Evolutionary conservation across 2,888 invertebrate genomes (phyloP), one percentile per base, ranked within the genome.

Genomic region (Drosophila stalkeri): DNA sequence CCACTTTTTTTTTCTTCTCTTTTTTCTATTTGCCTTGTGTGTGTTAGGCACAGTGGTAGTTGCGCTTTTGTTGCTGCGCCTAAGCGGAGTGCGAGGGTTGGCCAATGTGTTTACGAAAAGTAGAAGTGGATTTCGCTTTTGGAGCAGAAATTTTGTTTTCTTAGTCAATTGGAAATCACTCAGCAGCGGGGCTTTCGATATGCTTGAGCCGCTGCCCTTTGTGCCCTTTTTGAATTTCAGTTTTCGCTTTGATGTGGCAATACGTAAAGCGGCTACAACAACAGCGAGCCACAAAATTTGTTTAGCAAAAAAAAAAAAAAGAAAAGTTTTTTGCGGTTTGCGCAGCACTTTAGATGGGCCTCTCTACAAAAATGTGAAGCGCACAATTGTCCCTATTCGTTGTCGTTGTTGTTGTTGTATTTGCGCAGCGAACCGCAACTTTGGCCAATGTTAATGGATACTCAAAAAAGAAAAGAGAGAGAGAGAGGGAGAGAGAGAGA

Each of bases 111-210:
- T 27, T 6, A 6, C 27, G 5, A 27, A 27, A 27, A 27, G 27
- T 27, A 6, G 27, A 27, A 27, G 37, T 37, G 37, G 14, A 14
- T 49, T 49, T 37, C 6, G 8, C 51, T 51, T n/a, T 57, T 46
- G 20, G 31, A 33, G 60, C 49, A 43, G 56, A 68, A 77, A 76
- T 82, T 86, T 89, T 89, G 87, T 86, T 85, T 89, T 89, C 85
- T 85, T 84, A 86, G 84, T 81, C 89, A 86, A 89, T 87, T 85
- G 83, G 80, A 89, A 86, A 86, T 86, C 89, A 87, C 87, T 86
- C 87, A 83, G 73, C 75, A 74, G 55, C 64, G 77, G 60, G 43
- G 27, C 11, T 70, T 68, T 77, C 86, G 75, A 75, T 86, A 67
- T 76, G 73, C 75, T 64, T 72, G 71, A 75, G 72, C 79, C 80